Evolutionary conservation across 2,888 invertebrate species (phyloP), one percentile per base, ranked within the genome.

Genomic region (Alcis repandata): DNA sequence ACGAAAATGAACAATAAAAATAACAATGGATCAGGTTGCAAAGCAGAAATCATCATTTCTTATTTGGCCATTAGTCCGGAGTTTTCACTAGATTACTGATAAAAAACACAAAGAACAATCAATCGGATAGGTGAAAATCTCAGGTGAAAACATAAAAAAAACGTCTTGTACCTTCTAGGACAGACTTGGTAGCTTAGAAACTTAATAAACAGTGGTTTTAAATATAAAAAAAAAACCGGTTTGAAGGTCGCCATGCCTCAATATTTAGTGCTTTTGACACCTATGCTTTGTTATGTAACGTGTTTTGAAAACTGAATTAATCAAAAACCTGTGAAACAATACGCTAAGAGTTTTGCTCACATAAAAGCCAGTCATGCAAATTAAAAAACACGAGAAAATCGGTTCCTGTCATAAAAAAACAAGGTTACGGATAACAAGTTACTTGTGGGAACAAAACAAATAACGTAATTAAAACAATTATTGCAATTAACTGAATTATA

Each of bases 401-500:
- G 52, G 52, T 52, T 43, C 53, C 61, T 46, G 22, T 40, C 52
- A 56, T 17, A 45, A 56, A 59, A 53, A 48, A 48, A 62, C 38
- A 61, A 62, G 53, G 36, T 40, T 58, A 46, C 38, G 43, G 17
- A 48, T 22, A 48, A 48, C 8, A 33, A n/a, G 48, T 10, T 41
- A 58, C 20, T 6, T 51, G 22, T 52, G 4, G 20, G 36, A 58
- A 59, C 53, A 46, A 59, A 64, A 48, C 41, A 54, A 53, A 57
- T 46, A 49, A 57, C 46, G 32, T 10, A 57, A 61, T 61, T 60
- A 52, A 53, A 52, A 52, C 45, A 57, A 56, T 60, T 51, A 49
- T 20, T 60, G 51, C 51, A 56, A 60, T 65, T 59, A 51, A 49
- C 40, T 59, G 19, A 63, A 48, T 17, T 45, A 36, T 17, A 17